Evolutionary conservation across 2,113 vertebrate genomes (phyloP).

Genomic region (Gavia stellata): DNA sequence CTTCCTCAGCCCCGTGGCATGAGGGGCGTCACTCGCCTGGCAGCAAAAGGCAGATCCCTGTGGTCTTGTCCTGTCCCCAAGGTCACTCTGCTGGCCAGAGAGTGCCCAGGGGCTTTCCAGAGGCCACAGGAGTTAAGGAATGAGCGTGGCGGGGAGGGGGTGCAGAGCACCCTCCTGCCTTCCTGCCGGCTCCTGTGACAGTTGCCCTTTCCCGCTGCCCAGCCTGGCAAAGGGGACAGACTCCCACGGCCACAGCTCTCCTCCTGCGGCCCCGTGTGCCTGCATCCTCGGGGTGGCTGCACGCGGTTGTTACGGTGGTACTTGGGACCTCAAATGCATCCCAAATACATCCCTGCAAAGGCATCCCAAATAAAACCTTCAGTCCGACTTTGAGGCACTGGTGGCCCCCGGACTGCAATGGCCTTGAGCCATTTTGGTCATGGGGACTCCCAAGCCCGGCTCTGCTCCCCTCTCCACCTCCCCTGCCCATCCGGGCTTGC

Average conservation of each 20-base stretch:
- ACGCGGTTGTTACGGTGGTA: accelerated
- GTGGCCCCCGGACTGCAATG: background rate
- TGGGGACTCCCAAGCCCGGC: accelerated
- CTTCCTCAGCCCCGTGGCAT: accelerated
- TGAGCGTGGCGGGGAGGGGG: accelerated
- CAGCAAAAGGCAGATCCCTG: background rate
- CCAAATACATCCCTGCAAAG: background rate
- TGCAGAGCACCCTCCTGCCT: background rate
- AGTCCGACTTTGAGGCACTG: background rate
- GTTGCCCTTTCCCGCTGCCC: background rate
- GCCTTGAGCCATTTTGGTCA: background rate
- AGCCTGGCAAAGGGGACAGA: background rate
- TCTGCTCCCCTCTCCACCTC: background rate
- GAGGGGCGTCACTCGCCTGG: background rate
- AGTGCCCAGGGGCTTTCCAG: background rate
- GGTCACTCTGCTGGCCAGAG: background rate
- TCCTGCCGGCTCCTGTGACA: background rate
- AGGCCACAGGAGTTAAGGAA: background rate
- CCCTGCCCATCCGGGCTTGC: accelerated
- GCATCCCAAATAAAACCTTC: background rate
- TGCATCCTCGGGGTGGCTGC: background rate
- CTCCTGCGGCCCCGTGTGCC: background rate
- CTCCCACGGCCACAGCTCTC: background rate
- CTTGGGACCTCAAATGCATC: no score
- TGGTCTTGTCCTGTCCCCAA: background rate